Conservation (phyloP, 2,888 invertebrate genomes). For the Agonopterix subpropinquella region DNA sequence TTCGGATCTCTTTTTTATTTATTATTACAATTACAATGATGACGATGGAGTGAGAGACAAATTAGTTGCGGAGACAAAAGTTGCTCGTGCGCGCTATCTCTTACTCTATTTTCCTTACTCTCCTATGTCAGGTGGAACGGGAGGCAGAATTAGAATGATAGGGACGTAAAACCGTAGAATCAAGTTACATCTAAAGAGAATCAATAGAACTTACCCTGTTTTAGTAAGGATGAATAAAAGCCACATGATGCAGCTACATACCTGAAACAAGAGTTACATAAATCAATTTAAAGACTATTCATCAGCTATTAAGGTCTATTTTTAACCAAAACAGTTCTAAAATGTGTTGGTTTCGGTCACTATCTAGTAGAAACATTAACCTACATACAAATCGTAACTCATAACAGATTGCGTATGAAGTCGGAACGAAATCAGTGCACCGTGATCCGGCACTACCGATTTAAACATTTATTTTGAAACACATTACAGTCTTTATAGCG, state of each 20-base stretch:
- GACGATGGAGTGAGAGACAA: too few species aligned
- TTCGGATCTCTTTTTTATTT: too few species aligned
- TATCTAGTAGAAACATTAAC: conserved; percentile 55
- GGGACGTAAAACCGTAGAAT: too few species aligned
- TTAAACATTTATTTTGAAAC: conserved; percentile 18
- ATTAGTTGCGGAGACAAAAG: too few species aligned
- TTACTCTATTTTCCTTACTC: too few species aligned
- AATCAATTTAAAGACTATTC: conserved; percentile 15
- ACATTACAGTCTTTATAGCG: conserved; percentile 38
- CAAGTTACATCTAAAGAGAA: too few species aligned
- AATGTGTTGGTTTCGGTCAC: conserved; percentile 16
- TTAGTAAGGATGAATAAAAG: background rate
- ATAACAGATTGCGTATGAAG: conserved; percentile 51
- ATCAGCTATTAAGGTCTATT: background rate
- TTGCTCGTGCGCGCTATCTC: too few species aligned
- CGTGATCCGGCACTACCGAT: conserved; percentile 26
- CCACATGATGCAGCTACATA: conserved; percentile 21
- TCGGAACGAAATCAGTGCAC: conserved; percentile 50
- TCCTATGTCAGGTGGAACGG: too few species aligned
- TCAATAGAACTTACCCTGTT: background rate
- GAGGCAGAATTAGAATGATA: too few species aligned
- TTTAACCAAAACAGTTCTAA: background rate
- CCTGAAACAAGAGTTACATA: conserved; percentile 39
- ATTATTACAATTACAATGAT: too few species aligned
- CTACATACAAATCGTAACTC: conserved; percentile 54